A percentile compares a stretch with the other conserved stretches of the same genome.
Evolutionary conservation across 2,797 vertebrate genomes (phyloP).

Genomic region (Siniperca undulata): DNA sequence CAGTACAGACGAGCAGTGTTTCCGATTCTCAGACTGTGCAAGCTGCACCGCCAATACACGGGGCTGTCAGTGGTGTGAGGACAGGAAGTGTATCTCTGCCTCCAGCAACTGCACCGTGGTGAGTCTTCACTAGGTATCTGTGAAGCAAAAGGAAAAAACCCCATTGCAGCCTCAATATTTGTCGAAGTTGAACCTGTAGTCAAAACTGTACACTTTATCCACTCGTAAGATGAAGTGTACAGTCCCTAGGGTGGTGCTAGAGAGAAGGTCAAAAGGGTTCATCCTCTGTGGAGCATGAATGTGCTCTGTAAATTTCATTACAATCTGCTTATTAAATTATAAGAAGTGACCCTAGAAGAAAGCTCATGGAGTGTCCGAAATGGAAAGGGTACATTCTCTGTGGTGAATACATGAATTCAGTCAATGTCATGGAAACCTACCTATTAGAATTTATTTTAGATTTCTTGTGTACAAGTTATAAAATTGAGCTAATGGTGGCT

Average conservation of each 20-base stretch:
- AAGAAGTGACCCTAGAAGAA: no score
- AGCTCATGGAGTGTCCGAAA: no score
- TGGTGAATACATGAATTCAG: neutral
- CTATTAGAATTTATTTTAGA: neutral
- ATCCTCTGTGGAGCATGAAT: no score
- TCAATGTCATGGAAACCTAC: neutral
- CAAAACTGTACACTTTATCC: no score
- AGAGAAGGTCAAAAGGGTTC: no score
- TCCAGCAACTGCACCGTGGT: conserved; percentile 95
- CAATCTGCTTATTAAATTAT: no score
- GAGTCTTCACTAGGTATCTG: conserved; percentile 70
- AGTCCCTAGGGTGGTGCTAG: no score
- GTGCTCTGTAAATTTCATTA: no score
- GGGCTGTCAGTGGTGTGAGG: conserved; percentile 96
- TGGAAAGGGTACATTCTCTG: no score
- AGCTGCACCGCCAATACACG: conserved; percentile 95
- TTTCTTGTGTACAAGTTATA: neutral
- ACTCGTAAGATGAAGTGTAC: neutral
- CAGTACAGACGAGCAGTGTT: conserved; percentile 91
- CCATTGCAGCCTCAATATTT: no score
- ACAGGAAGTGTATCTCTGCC: conserved; percentile 94
- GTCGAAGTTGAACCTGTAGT: no score
- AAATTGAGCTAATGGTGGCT: neutral
- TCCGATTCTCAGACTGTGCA: conserved; percentile 92
- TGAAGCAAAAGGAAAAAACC: neutral